Conservation (phyloP, 2,888 invertebrate species). For the Hymenopus coronatus region DNA sequence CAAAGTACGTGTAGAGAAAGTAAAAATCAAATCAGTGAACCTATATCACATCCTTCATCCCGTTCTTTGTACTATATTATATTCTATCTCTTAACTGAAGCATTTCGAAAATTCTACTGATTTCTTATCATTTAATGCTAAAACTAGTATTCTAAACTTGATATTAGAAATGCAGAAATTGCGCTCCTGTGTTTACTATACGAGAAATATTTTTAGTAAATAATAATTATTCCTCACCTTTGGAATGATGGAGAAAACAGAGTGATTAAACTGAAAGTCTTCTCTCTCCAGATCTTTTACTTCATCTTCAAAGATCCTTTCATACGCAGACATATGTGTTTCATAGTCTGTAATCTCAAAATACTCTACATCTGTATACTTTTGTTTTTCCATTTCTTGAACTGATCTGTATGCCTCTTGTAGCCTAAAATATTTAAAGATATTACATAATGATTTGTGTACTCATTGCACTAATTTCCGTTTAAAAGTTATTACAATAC, state of each 20-base stretch:
- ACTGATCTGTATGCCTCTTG: conserved; percentile 39
- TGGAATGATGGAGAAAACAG: conserved; percentile 52
- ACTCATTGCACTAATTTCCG: too few species aligned
- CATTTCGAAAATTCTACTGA: too few species aligned
- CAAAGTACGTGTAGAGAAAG: too few species aligned
- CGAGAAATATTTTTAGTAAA: background rate
- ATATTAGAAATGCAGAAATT: too few species aligned
- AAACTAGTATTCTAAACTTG: too few species aligned
- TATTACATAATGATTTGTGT: background rate
- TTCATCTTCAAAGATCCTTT: conserved; percentile 49
- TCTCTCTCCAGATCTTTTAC: conserved; percentile 41
- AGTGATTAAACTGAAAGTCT: conserved; percentile 43
- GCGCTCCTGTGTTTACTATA: too few species aligned
- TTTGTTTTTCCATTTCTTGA: conserved; percentile 40
- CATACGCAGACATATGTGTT: conserved; percentile 44
- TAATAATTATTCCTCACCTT: conserved; percentile 46
- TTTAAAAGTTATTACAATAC: too few species aligned
- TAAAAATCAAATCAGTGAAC: too few species aligned
- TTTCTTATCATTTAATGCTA: too few species aligned
- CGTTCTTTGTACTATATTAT: too few species aligned
- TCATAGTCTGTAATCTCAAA: conserved; percentile 42
- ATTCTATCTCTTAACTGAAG: too few species aligned
- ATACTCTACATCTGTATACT: conserved; percentile 39
- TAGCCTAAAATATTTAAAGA: conserved; percentile 30
- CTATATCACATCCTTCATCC: too few species aligned